Conservation (phyloP, 2,797 vertebrate species). For the Enteromius fasciolatus region DNA sequence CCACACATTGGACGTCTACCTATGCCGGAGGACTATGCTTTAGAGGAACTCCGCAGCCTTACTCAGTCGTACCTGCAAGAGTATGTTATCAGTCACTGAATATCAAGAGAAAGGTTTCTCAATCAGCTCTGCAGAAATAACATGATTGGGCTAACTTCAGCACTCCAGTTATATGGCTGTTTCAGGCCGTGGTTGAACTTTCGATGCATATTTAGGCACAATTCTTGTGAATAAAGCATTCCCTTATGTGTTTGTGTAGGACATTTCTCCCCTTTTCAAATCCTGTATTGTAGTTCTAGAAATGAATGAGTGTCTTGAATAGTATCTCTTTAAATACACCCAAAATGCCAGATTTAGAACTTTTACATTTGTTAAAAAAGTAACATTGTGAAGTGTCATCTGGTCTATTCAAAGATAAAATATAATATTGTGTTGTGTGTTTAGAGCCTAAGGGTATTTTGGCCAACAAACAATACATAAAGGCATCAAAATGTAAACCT, state of each 20-base stretch:
- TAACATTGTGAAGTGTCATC: conserved; percentile 10
- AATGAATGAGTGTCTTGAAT: conserved; percentile 44
- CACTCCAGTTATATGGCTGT: conserved; percentile 29
- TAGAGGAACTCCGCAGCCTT: conserved; percentile 93
- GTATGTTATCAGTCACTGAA: conserved; percentile 83
- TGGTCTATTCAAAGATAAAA: conserved; percentile 1
- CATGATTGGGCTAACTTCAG: not conserved
- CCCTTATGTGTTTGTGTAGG: conserved; percentile 36
- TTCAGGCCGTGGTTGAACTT: conserved; percentile 40
- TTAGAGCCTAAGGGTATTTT: not conserved
- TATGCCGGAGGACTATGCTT: conserved; percentile 94
- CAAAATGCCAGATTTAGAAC: conserved; percentile 14
- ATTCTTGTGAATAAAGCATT: conserved; percentile 47
- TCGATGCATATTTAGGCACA: conserved; percentile 23
- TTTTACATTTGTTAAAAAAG: conserved; percentile 4
- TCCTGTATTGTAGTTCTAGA: conserved; percentile 54
- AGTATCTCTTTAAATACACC: conserved; percentile 51
- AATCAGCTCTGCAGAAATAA: conserved; percentile 5
- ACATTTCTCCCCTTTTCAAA: not conserved
- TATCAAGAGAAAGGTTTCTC: not conserved
- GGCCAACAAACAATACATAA: not conserved
- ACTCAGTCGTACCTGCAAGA: conserved; percentile 90
- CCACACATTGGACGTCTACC: conserved; percentile 89
- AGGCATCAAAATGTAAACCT: not conserved
- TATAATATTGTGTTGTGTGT: not conserved